Evolutionary conservation across 1,140 invertebrate species (phyloP).

Genomic region (Chlorops oryzae): DNA sequence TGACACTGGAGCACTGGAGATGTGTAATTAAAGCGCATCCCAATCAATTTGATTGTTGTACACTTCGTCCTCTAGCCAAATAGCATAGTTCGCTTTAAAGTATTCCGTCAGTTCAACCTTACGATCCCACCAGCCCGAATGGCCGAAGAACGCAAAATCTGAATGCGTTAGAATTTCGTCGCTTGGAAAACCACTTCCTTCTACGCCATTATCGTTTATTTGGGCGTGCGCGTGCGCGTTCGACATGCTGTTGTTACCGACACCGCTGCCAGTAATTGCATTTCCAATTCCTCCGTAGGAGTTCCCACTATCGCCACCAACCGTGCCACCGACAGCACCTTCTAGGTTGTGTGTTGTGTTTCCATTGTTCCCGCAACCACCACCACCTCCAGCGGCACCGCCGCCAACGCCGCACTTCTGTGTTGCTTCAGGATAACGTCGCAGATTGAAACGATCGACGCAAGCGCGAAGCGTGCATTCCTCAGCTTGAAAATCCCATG

Average conservation of each 20-base stretch:
- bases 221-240: slow-evolving; percentile 32
- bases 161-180: slow-evolving; percentile 44
- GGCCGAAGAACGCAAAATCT: slow-evolving; percentile 44
- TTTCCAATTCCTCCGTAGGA: slow-evolving; percentile 15
- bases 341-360: slow-evolving; percentile 37
- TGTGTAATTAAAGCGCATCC: slow-evolving; percentile 57
- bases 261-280: slow-evolving; percentile 15
- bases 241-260: slow-evolving; percentile 30
- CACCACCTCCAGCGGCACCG: slow-evolving; percentile 26
- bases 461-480: slow-evolving; percentile 89
- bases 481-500: slow-evolving; percentile 98
- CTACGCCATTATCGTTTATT: slow-evolving; percentile 40
- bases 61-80: slow-evolving; percentile 96
- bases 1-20: too few relatives aligned
- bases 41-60: slow-evolving; percentile 78
- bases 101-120: slow-evolving; percentile 84
- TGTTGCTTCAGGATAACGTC: slow-evolving; percentile 66
- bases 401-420: slow-evolving; percentile 37
- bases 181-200: slow-evolving; percentile 42
- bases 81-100: slow-evolving; percentile 93
- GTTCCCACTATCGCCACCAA: slow-evolving; percentile 1
- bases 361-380: slow-evolving; percentile 28
- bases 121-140: slow-evolving; percentile 45
- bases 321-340: slow-evolving; percentile 13
- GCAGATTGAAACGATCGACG: slow-evolving; percentile 92